phyloP scores from a whole-genome alignment of 2,888 invertebrate species.

The Pyrgus malvae region DNA sequence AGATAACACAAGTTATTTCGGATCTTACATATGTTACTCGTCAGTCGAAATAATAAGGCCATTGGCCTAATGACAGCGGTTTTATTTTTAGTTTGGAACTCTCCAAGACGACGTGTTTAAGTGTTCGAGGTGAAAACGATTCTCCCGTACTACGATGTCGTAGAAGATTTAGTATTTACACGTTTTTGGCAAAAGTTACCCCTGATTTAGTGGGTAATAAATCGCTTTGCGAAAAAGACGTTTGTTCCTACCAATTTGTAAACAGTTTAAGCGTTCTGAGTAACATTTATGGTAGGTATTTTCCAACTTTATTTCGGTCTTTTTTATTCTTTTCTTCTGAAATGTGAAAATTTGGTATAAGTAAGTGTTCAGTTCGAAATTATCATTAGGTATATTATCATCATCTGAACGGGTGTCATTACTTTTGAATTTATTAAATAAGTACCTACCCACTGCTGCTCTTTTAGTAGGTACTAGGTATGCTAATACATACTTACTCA shows the following conservation, averaged over 20 bases:
- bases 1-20: conserved; percentile 76
- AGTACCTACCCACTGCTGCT: too few relatives aligned
- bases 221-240: conserved; percentile 2
- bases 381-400: too few relatives aligned
- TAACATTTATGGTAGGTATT: neutral
- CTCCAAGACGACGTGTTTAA: conserved; percentile 61
- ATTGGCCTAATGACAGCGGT: conserved; percentile 77
- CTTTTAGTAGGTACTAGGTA: too few relatives aligned
- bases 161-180: conserved; percentile 2
- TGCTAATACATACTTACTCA: too few relatives aligned
- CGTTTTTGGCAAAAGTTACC: conserved; percentile 19
- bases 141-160: conserved; percentile 5
- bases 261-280: conserved; percentile 6
- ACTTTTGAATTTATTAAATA: too few relatives aligned
- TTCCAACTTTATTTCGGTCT: neutral
- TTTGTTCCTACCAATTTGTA: conserved; percentile 6
- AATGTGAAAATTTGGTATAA: too few relatives aligned
- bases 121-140: conserved; percentile 46
- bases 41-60: conserved; percentile 79
- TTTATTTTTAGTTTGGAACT: conserved; percentile 60
- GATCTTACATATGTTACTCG: conserved; percentile 76
- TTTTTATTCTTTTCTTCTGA: neutral
- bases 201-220: conserved; percentile 14
- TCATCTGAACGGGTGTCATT: too few relatives aligned
- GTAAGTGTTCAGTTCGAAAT: neutral